Evolutionary conservation across 2,113 vertebrate genomes (phyloP).

Genomic region (Colistium nudipinnis): DNA sequence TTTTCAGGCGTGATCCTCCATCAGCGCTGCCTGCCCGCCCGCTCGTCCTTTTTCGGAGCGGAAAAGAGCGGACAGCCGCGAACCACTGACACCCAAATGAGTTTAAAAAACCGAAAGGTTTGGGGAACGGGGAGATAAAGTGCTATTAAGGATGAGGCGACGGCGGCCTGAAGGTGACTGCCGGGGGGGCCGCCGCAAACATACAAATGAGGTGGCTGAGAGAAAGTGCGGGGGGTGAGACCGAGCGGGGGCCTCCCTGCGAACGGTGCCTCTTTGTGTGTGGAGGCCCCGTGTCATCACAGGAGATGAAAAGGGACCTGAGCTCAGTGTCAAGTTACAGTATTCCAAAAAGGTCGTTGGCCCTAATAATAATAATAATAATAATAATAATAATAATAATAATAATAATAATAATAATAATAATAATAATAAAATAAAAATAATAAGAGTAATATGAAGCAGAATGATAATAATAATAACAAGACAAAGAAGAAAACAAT

Average conservation of each 20-base stretch:
- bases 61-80: slow-evolving; percentile 10
- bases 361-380: no score
- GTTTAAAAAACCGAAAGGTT: slow-evolving; percentile 7
- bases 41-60: slow-evolving; percentile 18
- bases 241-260: slow-evolving; percentile 13
- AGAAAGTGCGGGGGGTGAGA: slow-evolving; percentile 23
- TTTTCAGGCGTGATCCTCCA: slow-evolving; percentile 59
- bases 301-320: neutral
- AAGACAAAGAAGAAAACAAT: no score
- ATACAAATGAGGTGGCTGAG: slow-evolving; percentile 70
- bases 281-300: neutral
- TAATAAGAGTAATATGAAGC: no score
- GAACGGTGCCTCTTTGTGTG: neutral
- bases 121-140: slow-evolving; percentile 57
- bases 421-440: no score
- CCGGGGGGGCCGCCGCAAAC: slow-evolving; percentile 51
- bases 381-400: no score
- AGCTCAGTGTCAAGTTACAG: slow-evolving; percentile 15
- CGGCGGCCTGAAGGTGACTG: slow-evolving; percentile 77
- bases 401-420: no score
- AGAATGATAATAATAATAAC: no score
- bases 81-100: slow-evolving; percentile 36
- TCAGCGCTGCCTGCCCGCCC: slow-evolving; percentile 27
- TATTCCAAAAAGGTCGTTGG: slow-evolving; percentile 23
- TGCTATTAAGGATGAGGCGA: slow-evolving; percentile 72